A percentile compares a stretch with the other conserved stretches of the same genome.
Evolutionary conservation across 2,113 vertebrate species (phyloP).

Genomic region (Corythornis vintsioides): DNA sequence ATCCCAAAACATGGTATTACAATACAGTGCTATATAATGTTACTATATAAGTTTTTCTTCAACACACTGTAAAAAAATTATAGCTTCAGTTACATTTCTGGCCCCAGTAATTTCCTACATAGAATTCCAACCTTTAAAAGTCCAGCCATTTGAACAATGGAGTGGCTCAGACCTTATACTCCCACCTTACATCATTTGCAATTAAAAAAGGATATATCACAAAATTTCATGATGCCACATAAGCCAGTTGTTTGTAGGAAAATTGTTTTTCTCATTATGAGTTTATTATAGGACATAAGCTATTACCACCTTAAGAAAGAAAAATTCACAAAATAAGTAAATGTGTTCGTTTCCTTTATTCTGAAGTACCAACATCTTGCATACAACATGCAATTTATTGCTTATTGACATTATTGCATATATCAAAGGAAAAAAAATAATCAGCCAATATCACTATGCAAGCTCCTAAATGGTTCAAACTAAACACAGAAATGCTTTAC

Average conservation of each 20-base stretch:
- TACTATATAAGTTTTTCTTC: neutral
- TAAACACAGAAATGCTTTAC: slow-evolving; percentile 42
- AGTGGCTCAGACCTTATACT: neutral
- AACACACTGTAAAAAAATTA: neutral
- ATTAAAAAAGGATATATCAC: neutral
- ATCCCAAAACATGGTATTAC: neutral
- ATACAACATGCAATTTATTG: slow-evolving; percentile 77
- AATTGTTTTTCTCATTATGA: neutral
- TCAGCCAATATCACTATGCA: slow-evolving; percentile 31
- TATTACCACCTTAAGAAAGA: neutral
- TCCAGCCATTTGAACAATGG: neutral
- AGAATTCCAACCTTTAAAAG: neutral
- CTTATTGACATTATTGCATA: slow-evolving; percentile 76
- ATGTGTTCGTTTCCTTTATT: slow-evolving; percentile 68
- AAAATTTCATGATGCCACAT: neutral
- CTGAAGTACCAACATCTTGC: slow-evolving; percentile 51
- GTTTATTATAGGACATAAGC: neutral
- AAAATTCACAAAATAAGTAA: slow-evolving; percentile 14
- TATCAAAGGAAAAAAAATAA: slow-evolving; percentile 35
- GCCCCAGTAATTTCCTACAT: neutral
- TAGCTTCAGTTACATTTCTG: neutral
- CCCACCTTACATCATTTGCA: neutral
- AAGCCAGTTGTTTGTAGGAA: neutral
- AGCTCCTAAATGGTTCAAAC: slow-evolving; percentile 44
- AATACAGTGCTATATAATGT: neutral